A percentile compares a stretch with the other conserved stretches of the same genome.
Evolutionary conservation across 2,888 invertebrate genomes (phyloP).

Genomic region (Protula sp.): DNA sequence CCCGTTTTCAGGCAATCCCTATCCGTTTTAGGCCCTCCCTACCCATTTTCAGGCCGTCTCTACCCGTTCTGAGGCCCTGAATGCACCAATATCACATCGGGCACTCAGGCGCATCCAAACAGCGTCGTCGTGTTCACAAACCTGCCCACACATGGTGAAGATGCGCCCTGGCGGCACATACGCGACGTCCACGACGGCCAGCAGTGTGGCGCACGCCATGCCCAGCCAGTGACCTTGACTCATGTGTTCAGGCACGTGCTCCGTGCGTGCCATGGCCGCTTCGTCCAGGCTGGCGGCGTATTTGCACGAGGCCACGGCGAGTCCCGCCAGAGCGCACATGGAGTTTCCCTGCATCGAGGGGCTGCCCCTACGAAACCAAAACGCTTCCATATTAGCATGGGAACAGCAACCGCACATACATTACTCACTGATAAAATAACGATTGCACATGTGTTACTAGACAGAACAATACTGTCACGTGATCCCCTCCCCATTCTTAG

Average conservation of each 20-base stretch:
- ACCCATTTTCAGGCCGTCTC: too few species aligned
- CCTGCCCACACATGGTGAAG: conserved; percentile 45
- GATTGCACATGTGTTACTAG: conserved; percentile 1
- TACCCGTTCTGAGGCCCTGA: too few species aligned
- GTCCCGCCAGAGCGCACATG: conserved; percentile 37
- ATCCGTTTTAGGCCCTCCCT: too few species aligned
- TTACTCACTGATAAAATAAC: conserved; percentile 1
- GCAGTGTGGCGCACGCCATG: conserved; percentile 36
- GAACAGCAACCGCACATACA: background rate
- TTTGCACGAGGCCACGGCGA: conserved; percentile 29
- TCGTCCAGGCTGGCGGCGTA: conserved; percentile 18
- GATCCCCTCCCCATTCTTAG: too few species aligned
- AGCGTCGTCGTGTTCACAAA: conserved; percentile 8
- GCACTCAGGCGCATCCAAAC: too few species aligned
- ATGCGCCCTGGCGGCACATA: conserved; percentile 33
- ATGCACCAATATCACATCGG: too few species aligned
- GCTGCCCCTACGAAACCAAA: conserved; percentile 29
- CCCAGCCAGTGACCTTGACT: conserved; percentile 41
- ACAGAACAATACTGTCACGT: too few species aligned
- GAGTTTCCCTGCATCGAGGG: conserved; percentile 42
- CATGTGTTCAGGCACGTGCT: conserved; percentile 31
- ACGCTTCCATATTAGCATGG: too few species aligned
- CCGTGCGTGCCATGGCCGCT: conserved; percentile 20
- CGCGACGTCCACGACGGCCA: conserved; percentile 37
- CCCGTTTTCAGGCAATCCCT: too few species aligned